Conservation (phyloP, 2,113 vertebrate genomes). For the Callaeas wilsoni region DNA sequence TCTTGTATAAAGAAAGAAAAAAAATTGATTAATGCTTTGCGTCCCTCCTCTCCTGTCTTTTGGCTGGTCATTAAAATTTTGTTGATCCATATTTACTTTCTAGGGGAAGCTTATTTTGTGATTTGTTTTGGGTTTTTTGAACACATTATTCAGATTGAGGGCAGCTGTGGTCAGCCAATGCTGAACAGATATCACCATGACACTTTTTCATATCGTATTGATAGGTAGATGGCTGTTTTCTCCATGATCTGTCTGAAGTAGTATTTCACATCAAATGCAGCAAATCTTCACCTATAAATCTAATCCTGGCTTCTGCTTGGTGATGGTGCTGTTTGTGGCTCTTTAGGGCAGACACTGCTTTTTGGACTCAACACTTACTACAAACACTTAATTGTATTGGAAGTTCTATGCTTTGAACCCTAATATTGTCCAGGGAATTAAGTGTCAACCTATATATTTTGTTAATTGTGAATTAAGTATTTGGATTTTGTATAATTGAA, state of each 20-base stretch:
- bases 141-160: not conserved
- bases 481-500: not conserved
- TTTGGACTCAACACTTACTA: not conserved
- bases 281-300: not conserved
- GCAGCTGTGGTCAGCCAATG: not conserved
- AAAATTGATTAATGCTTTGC: not conserved
- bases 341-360: not conserved
- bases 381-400: not conserved
- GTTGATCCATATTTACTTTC: not conserved
- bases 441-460: not conserved
- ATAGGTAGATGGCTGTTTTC: not conserved
- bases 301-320: not conserved
- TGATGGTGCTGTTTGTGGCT: not conserved
- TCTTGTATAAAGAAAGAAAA: not conserved
- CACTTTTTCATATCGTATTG: not conserved
- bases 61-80: not conserved
- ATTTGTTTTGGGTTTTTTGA: not conserved
- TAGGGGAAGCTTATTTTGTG: not conserved
- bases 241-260: not conserved
- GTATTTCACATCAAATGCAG: not conserved
- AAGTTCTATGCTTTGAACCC: not conserved
- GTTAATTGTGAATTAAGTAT: not conserved
- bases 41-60: fast-evolving
- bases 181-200: not conserved
- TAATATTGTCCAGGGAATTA: not conserved